A percentile compares a stretch with the other conserved stretches of the same genome.
phyloP scores from a whole-genome alignment of 2,888 invertebrate genomes.

The Cephalotes varians region DNA sequence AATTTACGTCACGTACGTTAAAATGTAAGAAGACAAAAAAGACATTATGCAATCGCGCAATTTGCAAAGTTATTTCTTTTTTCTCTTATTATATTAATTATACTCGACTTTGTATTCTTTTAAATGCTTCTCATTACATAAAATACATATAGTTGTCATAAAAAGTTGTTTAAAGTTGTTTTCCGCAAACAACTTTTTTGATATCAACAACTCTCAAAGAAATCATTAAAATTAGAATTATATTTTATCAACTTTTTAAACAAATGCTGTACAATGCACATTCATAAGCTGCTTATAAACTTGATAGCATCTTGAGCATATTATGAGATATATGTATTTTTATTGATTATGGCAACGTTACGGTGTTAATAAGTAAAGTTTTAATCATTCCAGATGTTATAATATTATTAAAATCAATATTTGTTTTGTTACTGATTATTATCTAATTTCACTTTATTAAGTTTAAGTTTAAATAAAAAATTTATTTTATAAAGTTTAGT shows the following conservation, averaged over 20 bases:
- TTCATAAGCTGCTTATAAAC: constrained; percentile 1
- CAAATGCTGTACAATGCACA: not conserved
- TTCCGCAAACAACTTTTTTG: not conserved
- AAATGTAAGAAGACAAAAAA: constrained; percentile 1
- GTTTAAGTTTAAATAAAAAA: not conserved
- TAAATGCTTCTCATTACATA: not conserved
- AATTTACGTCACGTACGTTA: constrained; percentile 4
- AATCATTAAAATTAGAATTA: not conserved
- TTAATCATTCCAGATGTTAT: not conserved
- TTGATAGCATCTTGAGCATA: constrained; percentile 15
- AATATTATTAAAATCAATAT: not conserved
- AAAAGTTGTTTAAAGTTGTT: constrained; percentile 9
- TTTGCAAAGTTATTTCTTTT: not conserved
- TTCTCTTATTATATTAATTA: not conserved
- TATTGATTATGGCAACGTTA: not conserved
- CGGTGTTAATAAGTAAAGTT: constrained; percentile 1
- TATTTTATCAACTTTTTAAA: constrained; percentile 11
- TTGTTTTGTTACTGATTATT: not conserved
- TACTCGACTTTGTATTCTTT: not conserved
- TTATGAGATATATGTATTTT: not conserved
- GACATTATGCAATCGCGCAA: not conserved
- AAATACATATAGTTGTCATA: not conserved
- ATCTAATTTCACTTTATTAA: not conserved
- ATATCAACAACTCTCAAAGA: not conserved
- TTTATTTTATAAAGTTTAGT: not conserved